Evolutionary conservation across 1,140 invertebrate genomes (phyloP).

Genomic region (Belonocnema kinseyi): DNA sequence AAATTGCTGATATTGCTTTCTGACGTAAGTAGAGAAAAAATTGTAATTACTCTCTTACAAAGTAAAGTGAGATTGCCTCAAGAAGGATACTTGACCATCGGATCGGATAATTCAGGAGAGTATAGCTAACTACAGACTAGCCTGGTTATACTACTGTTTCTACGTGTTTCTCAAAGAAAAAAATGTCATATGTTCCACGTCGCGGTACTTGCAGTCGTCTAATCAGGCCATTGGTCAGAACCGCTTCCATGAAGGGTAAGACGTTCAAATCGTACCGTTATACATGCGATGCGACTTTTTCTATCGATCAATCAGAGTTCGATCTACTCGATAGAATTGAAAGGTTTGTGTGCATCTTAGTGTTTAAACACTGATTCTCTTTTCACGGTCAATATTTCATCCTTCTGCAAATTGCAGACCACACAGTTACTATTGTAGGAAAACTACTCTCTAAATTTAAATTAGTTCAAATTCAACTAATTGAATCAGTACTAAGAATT

Average conservation of each 20-base stretch:
- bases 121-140: slow-evolving; percentile 37
- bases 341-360: slow-evolving; percentile 15
- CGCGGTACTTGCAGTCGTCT: slow-evolving; percentile 56
- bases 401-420: neutral
- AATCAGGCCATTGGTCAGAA: slow-evolving; percentile 68
- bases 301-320: slow-evolving; percentile 57
- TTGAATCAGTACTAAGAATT: too few species aligned
- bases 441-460: too few species aligned
- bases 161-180: slow-evolving; percentile 47
- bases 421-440: too few species aligned
- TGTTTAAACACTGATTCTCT: slow-evolving; percentile 1
- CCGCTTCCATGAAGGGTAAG: slow-evolving; percentile 73
- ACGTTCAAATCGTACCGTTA: slow-evolving; percentile 71
- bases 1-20: too few species aligned
- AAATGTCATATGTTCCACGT: slow-evolving; percentile 55
- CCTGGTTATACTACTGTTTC: slow-evolving; percentile 53
- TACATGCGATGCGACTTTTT: slow-evolving; percentile 66
- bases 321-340: slow-evolving; percentile 42
- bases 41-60: slow-evolving; percentile 10
- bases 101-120: slow-evolving; percentile 13
- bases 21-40: neutral
- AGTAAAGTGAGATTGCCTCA: slow-evolving; percentile 23
- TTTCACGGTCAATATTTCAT: neutral
- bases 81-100: slow-evolving; percentile 11
- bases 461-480: too few species aligned